These are phyloP conservation scores for Odontomachus brunneus DNA, from an alignment of 1,140 invertebrate genomes.

Conservation along the genomic window DNA sequence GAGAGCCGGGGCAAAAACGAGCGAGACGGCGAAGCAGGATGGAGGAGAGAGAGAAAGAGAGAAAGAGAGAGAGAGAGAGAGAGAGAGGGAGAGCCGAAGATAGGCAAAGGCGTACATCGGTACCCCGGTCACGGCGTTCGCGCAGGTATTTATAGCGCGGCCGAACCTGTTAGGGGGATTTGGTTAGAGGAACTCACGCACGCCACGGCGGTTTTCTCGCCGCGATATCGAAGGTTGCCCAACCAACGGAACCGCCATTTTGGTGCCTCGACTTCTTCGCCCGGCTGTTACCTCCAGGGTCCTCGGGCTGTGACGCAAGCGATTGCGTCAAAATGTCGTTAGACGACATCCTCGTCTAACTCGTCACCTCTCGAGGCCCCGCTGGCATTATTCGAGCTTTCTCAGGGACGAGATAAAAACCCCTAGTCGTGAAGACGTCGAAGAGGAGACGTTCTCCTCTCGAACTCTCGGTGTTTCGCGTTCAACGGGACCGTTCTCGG, in stretches of 20 bases:
- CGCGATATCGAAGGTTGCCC: slow-evolving; percentile 76
- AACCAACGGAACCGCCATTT: slow-evolving; percentile 78
- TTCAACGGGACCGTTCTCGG: too few relatives aligned
- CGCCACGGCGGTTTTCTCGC: slow-evolving; percentile 50
- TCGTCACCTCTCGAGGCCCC: slow-evolving; percentile 33
- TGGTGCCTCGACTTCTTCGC: slow-evolving; percentile 54
- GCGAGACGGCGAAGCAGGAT: neutral
- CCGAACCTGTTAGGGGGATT: slow-evolving; percentile 75
- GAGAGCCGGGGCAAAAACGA: neutral
- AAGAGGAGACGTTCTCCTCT: neutral
- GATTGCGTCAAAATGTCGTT: slow-evolving; percentile 72
- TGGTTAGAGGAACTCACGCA: slow-evolving; percentile 76
- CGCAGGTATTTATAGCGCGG: slow-evolving; percentile 68
- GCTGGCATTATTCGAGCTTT: neutral
- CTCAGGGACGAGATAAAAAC: slow-evolving; percentile 19
- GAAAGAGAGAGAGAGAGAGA: slow-evolving; percentile 12
- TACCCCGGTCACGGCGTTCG: slow-evolving; percentile 73
- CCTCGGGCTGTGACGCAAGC: slow-evolving; percentile 71
- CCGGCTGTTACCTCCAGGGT: slow-evolving; percentile 53
- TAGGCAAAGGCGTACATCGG: slow-evolving; percentile 62
- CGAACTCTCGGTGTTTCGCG: too few relatives aligned
- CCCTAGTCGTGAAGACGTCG: slow-evolving; percentile 4
- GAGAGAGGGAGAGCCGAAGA: slow-evolving; percentile 26
- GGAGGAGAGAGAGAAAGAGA: neutral
- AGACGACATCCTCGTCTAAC: slow-evolving; percentile 51